Evolutionary conservation across 2,797 vertebrate genomes (phyloP).

Genomic region (Rhyacichthys aspro): DNA sequence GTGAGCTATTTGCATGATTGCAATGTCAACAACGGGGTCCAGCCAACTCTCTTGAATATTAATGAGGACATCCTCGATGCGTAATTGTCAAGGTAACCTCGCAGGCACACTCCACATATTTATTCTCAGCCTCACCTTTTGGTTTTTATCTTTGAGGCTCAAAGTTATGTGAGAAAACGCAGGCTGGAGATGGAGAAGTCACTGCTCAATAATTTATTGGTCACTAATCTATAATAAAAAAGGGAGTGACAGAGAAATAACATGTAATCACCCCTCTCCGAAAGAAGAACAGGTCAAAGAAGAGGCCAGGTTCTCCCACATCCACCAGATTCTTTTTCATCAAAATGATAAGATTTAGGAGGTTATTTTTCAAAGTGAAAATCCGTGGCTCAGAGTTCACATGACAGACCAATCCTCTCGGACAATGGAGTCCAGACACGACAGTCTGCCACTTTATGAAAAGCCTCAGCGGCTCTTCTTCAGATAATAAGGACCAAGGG

Average conservation of each 20-base stretch:
- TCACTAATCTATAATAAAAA: neutral
- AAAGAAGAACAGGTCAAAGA: slow-evolving; percentile 15
- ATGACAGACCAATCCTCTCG: slow-evolving; percentile 35
- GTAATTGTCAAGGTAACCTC: slow-evolving; percentile 38
- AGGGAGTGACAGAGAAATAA: slow-evolving; percentile 34
- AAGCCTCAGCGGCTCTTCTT: slow-evolving; percentile 25
- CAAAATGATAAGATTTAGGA: slow-evolving; percentile 16
- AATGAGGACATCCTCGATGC: slow-evolving; percentile 41
- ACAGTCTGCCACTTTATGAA: slow-evolving; percentile 30
- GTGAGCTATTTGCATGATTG: slow-evolving; percentile 44
- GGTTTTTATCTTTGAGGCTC: slow-evolving; percentile 1
- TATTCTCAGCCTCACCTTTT: slow-evolving; percentile 19
- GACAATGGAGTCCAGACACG: slow-evolving; percentile 32
- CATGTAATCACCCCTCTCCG: neutral
- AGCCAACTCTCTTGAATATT: slow-evolving; percentile 49
- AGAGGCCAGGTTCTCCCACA: neutral
- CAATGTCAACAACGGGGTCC: slow-evolving; percentile 41
- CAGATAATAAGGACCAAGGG: slow-evolving; percentile 41
- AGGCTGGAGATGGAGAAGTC: neutral
- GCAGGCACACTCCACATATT: neutral
- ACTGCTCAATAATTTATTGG: slow-evolving; percentile 13
- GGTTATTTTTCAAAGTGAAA: slow-evolving; percentile 41
- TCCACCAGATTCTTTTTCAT: neutral
- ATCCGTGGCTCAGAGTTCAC: slow-evolving; percentile 30
- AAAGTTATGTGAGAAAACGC: neutral